Evolutionary conservation across 2,113 vertebrate species (phyloP).

Genomic region (Neogale vison): DNA sequence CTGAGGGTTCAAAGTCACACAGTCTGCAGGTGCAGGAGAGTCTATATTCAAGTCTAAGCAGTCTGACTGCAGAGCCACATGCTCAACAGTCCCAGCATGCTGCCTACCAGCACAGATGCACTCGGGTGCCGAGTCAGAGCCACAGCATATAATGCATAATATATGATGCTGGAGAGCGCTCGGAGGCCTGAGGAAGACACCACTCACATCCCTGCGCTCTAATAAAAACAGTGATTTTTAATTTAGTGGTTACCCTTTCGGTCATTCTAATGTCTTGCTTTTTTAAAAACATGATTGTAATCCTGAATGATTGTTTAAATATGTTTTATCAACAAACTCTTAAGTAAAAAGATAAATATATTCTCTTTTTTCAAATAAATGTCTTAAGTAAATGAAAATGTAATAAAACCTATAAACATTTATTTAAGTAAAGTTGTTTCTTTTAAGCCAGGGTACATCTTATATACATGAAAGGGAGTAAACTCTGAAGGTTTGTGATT

Average conservation of each 20-base stretch:
- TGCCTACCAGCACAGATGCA: neutral
- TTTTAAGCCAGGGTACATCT: neutral
- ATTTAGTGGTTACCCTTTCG: neutral
- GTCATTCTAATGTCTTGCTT: slow-evolving; percentile 1
- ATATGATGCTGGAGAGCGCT: accelerated
- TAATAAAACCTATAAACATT: neutral
- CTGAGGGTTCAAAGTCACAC: neutral
- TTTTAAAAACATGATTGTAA: neutral
- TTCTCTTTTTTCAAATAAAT: neutral
- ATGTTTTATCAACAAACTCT: neutral
- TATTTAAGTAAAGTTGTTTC: slow-evolving; percentile 6
- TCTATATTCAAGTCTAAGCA: neutral
- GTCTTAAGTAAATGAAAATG: slow-evolving; percentile 44
- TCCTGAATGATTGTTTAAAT: slow-evolving; percentile 10
- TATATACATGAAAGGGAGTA: neutral
- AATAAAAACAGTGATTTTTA: neutral
- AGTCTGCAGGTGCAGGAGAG: neutral
- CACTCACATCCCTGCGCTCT: neutral
- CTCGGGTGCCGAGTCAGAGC: neutral
- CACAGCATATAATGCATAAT: accelerated
- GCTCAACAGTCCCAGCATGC: neutral
- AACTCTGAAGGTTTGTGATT: neutral
- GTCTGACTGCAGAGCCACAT: neutral
- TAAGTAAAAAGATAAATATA: neutral
- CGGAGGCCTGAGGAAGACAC: neutral